phyloP scores from a whole-genome alignment of 2,113 vertebrate species.

The Mormoops blainvillei region DNA sequence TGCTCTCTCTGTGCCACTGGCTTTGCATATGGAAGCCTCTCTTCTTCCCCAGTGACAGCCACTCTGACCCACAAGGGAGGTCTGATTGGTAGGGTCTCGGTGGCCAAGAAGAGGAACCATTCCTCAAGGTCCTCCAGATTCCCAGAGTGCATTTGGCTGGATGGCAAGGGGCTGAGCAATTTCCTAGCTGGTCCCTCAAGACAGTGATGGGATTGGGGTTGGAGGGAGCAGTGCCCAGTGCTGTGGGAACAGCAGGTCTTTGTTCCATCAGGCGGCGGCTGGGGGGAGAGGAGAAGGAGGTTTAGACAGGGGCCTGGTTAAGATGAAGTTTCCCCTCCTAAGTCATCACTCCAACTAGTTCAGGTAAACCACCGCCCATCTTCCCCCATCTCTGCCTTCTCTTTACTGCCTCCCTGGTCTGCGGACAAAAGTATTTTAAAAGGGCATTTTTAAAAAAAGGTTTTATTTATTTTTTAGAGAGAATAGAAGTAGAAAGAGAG shows the following conservation, averaged over 20 bases:
- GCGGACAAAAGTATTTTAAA: conserved; percentile 58
- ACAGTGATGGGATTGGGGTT: neutral
- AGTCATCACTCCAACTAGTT: neutral
- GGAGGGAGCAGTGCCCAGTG: neutral
- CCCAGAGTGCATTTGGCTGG: neutral
- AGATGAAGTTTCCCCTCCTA: neutral
- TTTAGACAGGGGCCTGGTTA: neutral
- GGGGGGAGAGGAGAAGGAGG: neutral
- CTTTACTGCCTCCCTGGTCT: neutral
- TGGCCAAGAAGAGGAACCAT: neutral
- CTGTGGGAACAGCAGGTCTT: neutral
- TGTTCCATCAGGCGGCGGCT: neutral
- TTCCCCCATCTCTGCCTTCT: neutral
- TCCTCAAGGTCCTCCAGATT: neutral
- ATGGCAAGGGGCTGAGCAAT: too few relatives aligned
- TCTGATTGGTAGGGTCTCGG: neutral
- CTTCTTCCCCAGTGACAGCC: accelerated
- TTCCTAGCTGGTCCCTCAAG: neutral
- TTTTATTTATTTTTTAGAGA: too few relatives aligned
- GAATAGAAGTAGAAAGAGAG: too few relatives aligned
- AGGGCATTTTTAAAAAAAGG: conserved; percentile 34
- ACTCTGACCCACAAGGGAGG: neutral
- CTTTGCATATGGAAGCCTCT: too few relatives aligned
- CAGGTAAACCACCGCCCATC: neutral
- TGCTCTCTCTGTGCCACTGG: accelerated